phyloP scores from a whole-genome alignment of 2,888 invertebrate species.

The Synanthedon andrenaeformis region DNA sequence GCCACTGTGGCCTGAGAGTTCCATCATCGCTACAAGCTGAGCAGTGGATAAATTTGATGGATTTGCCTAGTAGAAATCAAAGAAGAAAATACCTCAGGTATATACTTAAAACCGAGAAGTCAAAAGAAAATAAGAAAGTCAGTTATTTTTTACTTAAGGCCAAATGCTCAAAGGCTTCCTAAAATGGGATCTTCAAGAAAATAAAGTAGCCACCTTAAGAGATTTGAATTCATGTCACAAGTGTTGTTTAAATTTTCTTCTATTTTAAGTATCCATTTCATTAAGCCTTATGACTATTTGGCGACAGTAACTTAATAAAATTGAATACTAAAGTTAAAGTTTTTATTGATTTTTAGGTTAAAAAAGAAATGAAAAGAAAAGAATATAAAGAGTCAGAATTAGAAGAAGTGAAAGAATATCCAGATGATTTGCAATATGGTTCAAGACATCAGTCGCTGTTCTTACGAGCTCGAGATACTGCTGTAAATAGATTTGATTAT shows the following conservation, averaged over 20 bases:
- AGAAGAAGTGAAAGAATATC: conserved; percentile 38
- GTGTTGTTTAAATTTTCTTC: too few relatives aligned
- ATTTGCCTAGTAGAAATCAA: conserved; percentile 61
- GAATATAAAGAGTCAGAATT: conserved; percentile 24
- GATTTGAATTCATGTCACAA: too few relatives aligned
- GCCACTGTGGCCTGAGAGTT: conserved; percentile 77
- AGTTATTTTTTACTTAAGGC: conserved; percentile 22
- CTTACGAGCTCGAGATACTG: conserved; percentile 73
- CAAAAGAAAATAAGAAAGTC: conserved; percentile 65
- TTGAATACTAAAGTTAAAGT: conserved; percentile 10
- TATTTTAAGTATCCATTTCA: too few relatives aligned
- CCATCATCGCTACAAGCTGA: conserved; percentile 70
- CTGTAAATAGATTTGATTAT: conserved; percentile 75
- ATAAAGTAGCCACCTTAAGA: too few relatives aligned
- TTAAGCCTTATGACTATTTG: too few relatives aligned
- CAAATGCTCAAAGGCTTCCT: too few relatives aligned
- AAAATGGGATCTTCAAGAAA: too few relatives aligned
- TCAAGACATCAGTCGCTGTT: conserved; percentile 73
- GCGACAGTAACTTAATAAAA: neutral
- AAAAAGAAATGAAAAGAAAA: conserved; percentile 39
- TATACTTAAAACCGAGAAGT: conserved; percentile 73
- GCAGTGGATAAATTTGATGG: conserved; percentile 76
- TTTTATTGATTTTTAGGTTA: conserved; percentile 26
- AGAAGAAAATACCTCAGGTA: conserved; percentile 73
- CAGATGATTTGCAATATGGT: conserved; percentile 66